Percentiles rank a stretch among this genome's conserved stretches.
These are phyloP conservation scores for Calameuta pallipes DNA, from an alignment of 2,888 invertebrate genomes.

Conservation along the genomic window DNA sequence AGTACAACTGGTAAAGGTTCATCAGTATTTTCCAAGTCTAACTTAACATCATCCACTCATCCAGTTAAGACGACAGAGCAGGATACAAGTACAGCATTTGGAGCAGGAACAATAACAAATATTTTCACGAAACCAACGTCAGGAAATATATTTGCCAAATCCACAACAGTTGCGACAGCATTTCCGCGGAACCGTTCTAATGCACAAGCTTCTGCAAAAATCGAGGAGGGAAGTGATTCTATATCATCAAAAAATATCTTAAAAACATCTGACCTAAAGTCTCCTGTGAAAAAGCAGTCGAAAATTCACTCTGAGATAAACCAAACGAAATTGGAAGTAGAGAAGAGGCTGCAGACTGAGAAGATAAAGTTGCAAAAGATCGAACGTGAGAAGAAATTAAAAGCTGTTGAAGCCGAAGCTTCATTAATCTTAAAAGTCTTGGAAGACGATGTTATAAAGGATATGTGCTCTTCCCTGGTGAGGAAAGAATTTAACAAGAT, in stretches of 20 bases:
- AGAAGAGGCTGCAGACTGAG: slow-evolving; percentile 28
- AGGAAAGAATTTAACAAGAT: slow-evolving; percentile 43
- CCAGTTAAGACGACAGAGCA: background rate
- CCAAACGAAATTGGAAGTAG: slow-evolving; percentile 35
- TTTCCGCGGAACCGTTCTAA: background rate
- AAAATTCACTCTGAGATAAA: slow-evolving; percentile 25
- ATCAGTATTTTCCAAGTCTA: background rate
- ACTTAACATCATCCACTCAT: background rate
- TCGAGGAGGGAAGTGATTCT: slow-evolving; percentile 9
- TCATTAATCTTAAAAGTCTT: slow-evolving; percentile 40
- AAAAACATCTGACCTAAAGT: slow-evolving; percentile 16
- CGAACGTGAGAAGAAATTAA: slow-evolving; percentile 26
- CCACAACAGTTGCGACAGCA: background rate
- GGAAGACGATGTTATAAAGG: slow-evolving; percentile 42
- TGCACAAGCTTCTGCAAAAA: background rate
- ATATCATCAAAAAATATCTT: slow-evolving; percentile 22
- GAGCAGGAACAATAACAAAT: slow-evolving; percentile 30
- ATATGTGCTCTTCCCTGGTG: slow-evolving; percentile 41
- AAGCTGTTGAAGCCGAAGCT: slow-evolving; percentile 41
- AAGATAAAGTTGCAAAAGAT: slow-evolving; percentile 28
- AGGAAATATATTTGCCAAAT: slow-evolving; percentile 29
- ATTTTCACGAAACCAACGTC: slow-evolving; percentile 34
- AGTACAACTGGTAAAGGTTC: background rate
- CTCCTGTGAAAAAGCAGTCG: slow-evolving; percentile 13
- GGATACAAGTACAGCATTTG: slow-evolving; percentile 28